Evolutionary conservation across 2,888 invertebrate species (phyloP).

Genomic region (Fissipunctia ypsillon): DNA sequence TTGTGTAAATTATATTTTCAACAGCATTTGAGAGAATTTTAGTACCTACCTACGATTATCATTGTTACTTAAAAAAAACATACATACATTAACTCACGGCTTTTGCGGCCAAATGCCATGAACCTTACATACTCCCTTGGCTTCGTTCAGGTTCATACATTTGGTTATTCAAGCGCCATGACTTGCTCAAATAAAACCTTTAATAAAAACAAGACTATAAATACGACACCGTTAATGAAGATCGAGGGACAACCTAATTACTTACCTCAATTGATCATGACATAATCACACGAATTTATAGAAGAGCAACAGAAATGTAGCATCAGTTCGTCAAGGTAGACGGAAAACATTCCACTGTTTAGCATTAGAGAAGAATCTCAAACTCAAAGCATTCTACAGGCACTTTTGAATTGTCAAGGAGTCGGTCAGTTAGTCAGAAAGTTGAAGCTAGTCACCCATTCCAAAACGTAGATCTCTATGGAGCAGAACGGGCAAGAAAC

Average conservation of each 20-base stretch:
- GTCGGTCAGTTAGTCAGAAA: too few species aligned
- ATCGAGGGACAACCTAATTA: constrained; percentile 45
- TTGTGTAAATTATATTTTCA: constrained; percentile 6
- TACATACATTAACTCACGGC: not conserved
- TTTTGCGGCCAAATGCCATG: not conserved
- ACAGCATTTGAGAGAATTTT: not conserved
- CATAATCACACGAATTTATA: constrained; percentile 32
- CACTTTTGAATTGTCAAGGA: not conserved
- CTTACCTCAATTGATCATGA: constrained; percentile 49
- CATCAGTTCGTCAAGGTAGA: not conserved
- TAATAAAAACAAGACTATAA: constrained; percentile 37
- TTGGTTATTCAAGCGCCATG: too few species aligned
- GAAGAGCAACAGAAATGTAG: constrained; percentile 1
- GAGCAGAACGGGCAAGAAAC: not conserved
- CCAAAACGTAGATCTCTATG: not conserved
- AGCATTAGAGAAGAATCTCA: not conserved
- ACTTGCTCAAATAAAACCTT: too few species aligned
- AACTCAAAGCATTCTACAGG: not conserved
- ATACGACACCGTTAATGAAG: constrained; percentile 47
- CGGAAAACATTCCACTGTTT: too few species aligned
- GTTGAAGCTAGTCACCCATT: not conserved
- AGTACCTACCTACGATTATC: not conserved
- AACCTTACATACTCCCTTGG: not conserved
- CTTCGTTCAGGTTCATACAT: not conserved
- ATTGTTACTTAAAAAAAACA: not conserved